Percentiles rank a stretch among this genome's conserved stretches.
These are phyloP conservation scores for Gibbula magus DNA, from an alignment of 2,888 invertebrate species.

Conservation along the genomic window DNA sequence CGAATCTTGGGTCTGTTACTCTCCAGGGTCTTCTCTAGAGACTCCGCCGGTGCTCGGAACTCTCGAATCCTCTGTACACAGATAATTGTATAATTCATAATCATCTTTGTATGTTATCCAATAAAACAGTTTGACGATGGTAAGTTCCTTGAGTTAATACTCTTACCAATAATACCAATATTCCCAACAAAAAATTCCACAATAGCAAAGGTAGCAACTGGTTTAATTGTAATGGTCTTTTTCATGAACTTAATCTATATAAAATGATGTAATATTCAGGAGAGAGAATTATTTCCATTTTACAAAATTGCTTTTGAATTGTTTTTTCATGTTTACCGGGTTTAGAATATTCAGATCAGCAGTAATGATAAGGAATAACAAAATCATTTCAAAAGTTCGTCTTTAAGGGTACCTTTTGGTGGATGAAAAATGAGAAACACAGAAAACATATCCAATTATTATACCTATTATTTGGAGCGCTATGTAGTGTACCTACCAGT, in stretches of 20 bases:
- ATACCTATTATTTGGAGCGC: neutral
- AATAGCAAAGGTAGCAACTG: no score
- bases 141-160: no score
- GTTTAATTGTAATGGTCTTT: no score
- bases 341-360: no score
- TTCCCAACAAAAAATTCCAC: neutral
- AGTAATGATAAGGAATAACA: no score
- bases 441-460: neutral
- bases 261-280: no score
- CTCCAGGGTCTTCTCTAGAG: conserved; percentile 85
- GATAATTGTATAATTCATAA: neutral
- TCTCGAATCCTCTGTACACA: conserved; percentile 63
- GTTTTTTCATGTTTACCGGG: no score
- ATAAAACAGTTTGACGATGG: neutral
- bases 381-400: no score
- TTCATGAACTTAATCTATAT: no score
- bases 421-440: neutral
- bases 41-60: conserved; percentile 83
- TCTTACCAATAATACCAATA: neutral
- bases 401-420: neutral
- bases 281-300: no score
- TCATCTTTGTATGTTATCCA: no score
- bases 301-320: no score
- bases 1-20: conserved; percentile 63
- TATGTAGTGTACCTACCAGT: conserved; percentile 47